Evolutionary conservation across 2,888 invertebrate species (phyloP), one percentile per base, ranked within the genome.

Genomic region (Cephus pulcher): DNA sequence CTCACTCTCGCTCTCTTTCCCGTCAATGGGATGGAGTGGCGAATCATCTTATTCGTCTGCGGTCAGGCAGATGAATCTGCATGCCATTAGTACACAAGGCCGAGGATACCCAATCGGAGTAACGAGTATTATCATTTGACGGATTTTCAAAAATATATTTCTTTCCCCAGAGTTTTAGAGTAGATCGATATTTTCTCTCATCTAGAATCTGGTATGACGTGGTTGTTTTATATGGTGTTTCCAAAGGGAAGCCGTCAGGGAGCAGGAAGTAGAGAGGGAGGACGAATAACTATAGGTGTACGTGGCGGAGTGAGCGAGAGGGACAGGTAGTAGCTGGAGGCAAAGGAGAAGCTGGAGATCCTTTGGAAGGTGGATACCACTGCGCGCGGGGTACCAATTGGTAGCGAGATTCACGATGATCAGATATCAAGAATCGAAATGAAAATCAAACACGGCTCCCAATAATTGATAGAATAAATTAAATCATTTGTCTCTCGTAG

Each of bases 391-490:
- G 56, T 9, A 56, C 56, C 56, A 56, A 56, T 23, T 56, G 71
- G 71, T 34, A 34, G 71, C 71, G 34, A 69, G 32, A 76, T 69
- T 74, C 69, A 69, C 33, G 68, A 71, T 6, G 82, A 85, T 85
- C 86, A 81, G 85, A 86, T 84, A 88, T 87, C 85, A 84, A 79
- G 84, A 86, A 84, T 87, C 84, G 85, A 84, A 87, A 89, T 89
- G 87, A 88, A 88, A 88, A 86, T 81, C 88, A 89, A 89, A 89
- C 88, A 88, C 80, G 84, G 78, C 82, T 81, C 80, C 80, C 81
- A 83, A 88, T 90, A 90, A 90, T 90, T 90, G 87, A 89, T 87
- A 85, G 84, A 89, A 89, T 88, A 89, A 90, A 90, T 89, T 90
- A 87, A 89, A 90, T 90, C 88, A 90, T 89, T 90, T 87, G 88